Conservation (phyloP, 2,797 vertebrate species). For the Halcyon chelicuti region DNA sequence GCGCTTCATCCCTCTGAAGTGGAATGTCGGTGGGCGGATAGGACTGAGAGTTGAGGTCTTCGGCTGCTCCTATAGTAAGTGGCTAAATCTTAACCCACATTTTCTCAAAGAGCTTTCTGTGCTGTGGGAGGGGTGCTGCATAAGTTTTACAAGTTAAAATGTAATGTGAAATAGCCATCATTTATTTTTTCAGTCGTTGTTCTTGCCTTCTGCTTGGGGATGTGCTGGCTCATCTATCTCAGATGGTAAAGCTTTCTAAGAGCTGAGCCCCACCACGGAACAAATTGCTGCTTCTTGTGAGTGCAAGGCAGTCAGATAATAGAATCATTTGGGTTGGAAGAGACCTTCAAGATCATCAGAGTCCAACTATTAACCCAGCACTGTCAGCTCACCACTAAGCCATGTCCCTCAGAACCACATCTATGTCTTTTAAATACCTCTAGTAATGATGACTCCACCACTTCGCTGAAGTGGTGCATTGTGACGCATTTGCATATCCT, state of each 20-base stretch:
- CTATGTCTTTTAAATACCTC: background rate
- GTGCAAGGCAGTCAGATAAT: background rate
- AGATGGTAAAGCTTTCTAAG: background rate
- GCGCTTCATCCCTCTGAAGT: slow-evolving; percentile 90
- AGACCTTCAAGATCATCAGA: background rate
- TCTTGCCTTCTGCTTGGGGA: background rate
- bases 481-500: background rate
- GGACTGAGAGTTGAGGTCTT: slow-evolving; percentile 92
- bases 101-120: background rate
- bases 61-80: slow-evolving; percentile 96
- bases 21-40: slow-evolving; percentile 88
- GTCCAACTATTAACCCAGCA: background rate
- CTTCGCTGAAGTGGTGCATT: background rate
- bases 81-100: background rate
- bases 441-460: background rate
- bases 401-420: background rate
- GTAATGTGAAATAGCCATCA: background rate
- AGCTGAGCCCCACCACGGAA: background rate
- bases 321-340: background rate
- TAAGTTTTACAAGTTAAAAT: background rate
- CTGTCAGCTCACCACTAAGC: background rate
- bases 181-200: background rate
- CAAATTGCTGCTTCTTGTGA: background rate
- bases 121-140: background rate
- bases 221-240: background rate